Conservation (phyloP, 2,888 invertebrate genomes). For the Orthonevra nobilis region DNA sequence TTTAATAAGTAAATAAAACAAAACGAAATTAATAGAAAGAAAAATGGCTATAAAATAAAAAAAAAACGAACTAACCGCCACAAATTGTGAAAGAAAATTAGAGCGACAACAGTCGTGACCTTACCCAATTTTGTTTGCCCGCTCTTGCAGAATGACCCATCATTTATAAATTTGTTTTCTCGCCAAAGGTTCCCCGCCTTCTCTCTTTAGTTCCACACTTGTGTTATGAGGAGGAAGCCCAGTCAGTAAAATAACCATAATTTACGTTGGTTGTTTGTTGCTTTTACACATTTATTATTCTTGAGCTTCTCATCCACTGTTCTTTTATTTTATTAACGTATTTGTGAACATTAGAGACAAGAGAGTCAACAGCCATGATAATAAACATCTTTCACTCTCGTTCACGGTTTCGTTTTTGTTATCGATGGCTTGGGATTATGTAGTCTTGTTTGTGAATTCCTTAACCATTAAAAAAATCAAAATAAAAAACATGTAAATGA, state of each 20-base stretch:
- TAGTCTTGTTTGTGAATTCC: conserved; percentile 15
- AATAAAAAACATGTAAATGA: no score
- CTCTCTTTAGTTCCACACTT: conserved; percentile 19
- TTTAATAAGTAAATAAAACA: not conserved
- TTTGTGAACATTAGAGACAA: conserved; percentile 67
- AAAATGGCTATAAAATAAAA: conserved; percentile 60
- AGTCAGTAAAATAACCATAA: conserved; percentile 61
- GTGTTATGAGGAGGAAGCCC: conserved; percentile 32
- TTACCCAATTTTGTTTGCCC: conserved; percentile 54
- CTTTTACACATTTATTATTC: conserved; percentile 60
- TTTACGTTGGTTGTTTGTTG: conserved; percentile 58
- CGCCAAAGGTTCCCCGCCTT: conserved; percentile 1
- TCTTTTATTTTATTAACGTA: conserved; percentile 43
- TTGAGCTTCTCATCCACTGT: conserved; percentile 20
- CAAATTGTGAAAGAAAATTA: conserved; percentile 31
- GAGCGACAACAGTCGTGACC: conserved; percentile 48
- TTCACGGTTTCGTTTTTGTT: conserved; percentile 63
- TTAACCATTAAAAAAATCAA: no score
- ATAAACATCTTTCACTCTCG: conserved; percentile 69
- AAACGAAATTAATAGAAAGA: no score
- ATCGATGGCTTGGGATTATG: conserved; percentile 61
- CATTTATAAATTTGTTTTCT: conserved; percentile 59
- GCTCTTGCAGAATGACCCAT: conserved; percentile 64
- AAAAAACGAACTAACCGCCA: conserved; percentile 64
- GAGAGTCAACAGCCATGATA: conserved; percentile 66